Base-by-base conservation (phyloP, 2,888 invertebrate species). In the Idaea biselata region DNA sequence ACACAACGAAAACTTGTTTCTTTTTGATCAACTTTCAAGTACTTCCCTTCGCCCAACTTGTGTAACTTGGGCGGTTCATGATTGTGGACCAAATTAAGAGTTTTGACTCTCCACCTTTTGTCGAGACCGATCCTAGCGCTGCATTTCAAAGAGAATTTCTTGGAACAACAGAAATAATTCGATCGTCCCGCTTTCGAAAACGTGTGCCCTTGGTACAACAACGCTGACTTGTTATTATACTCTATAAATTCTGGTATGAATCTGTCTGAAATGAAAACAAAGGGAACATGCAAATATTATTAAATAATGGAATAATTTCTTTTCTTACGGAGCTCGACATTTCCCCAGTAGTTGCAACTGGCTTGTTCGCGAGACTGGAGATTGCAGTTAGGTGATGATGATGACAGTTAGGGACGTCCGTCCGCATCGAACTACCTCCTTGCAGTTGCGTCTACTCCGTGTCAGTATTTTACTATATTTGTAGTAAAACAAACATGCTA, bases 161-260 rank as follows among this genome's bases (percentile, higher is more conserved):
- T 64, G 0, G 66, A 67, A 33, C 68, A 69, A 55, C 25, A 58
- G 25, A 64, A 60, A 32, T 63, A 61, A 3, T 62, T 44, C 58
- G 62, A 62, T 5, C 62, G 62, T 8, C 62, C 63, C 16, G 59
- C 31, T 60, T 60, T 62, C 0, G 63, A 63, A 18, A 58, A 68
- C 6, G 68, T 68, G 25, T 68, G 14, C 1, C 60, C 60, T 33
- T 64, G 59, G 16, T 63, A 68, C 53, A 62, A 16, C 11, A 68
- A 8, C 33, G 64, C 16, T 0, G 17, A 18, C 58, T 55, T 63
- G 18, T 63, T 57, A 32, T 59, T 54, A n/a, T 59, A 60, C 8
- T 18, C 56, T 33, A 32, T 33, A 7, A 33, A 16, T 6, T 33
- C 55, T 4, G 18, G 1, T 58, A 33, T 60, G 60, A 60, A 59